Evolutionary conservation across 2,888 invertebrate genomes (phyloP), one percentile per base, ranked within the genome.

Genomic region (Caenorhabditis uteleia): DNA sequence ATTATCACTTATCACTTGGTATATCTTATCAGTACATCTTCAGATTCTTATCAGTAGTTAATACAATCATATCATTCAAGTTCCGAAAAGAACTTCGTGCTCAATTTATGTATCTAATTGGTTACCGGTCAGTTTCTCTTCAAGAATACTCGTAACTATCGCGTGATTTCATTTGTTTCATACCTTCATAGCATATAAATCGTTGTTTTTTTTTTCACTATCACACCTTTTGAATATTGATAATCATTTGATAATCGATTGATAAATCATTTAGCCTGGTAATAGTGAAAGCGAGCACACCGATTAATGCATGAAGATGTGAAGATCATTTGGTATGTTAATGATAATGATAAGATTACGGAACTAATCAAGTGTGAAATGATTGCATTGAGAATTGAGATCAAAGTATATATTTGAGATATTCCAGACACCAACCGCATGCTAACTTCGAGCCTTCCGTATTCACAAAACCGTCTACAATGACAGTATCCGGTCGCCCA

Each of bases 11-110:
- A 25, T 0, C 16, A 16, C 12, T 26, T 10, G 6, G 2, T 34
- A 18, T 10, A 26, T 18, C 44, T 10, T 14, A 47, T 54, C 14
- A 18, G 12, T 7, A 7, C 5, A 2, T 27, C 42, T 64, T 48
- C 45, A 68, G 70, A n/a, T 69, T 75, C 43, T 40, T 75, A 8
- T 75, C 74, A 10, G 54, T 74, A 21, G 60, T 67, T 43, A 72
- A 75, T 45, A 75, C 71, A 10, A 51, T 71, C 1, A 66, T 75
- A 21, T 68, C 74, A 31, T 68, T 72, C 42, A 45, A 53, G 6
- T 73, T 74, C 27, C 66, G 74, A 1, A 54, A 61, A 45, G 70
- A 74, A 29, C 47, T 75, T 3, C 50, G 74, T 8, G 31, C 48
- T 14, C 75, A 75, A 39, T 40, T 75, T 1, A 26, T 47, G 20